Evolutionary conservation across 2,888 invertebrate genomes (phyloP).

Genomic region (Euphydryas editha): DNA sequence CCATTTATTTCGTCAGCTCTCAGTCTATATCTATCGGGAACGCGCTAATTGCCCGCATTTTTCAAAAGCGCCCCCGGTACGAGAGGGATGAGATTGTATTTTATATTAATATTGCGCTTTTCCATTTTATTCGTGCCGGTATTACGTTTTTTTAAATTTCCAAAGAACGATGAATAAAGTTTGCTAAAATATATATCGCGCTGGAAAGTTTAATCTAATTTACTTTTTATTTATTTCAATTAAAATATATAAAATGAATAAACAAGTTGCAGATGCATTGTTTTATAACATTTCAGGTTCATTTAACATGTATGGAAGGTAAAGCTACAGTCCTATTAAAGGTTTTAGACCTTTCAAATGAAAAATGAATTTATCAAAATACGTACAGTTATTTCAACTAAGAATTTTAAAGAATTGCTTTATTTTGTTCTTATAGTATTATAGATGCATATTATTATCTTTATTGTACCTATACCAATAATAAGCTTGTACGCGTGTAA

Average conservation of each 20-base stretch:
- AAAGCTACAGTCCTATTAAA: no score
- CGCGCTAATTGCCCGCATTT: constrained; percentile 28
- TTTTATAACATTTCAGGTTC: no score
- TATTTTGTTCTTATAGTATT: no score
- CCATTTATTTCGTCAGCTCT: neutral
- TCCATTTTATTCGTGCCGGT: constrained; percentile 1
- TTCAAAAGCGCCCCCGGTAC: constrained; percentile 18
- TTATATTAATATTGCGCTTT: constrained; percentile 20
- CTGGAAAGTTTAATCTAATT: neutral
- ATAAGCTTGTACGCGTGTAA: no score
- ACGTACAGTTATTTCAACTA: no score
- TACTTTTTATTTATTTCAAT: neutral
- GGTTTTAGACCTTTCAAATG: no score
- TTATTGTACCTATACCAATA: no score
- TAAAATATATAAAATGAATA: neutral
- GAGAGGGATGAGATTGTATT: constrained; percentile 25
- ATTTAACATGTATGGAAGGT: no score
- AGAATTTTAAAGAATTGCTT: no score
- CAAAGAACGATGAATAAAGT: neutral
- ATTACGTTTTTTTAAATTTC: constrained; percentile 20
- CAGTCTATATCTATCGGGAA: neutral
- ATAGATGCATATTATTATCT: no score
- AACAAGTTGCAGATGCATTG: neutral
- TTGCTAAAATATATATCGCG: neutral
- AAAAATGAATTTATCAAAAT: no score